A percentile compares a stretch with the other conserved stretches of the same genome.
Conservation (phyloP, 2,888 invertebrate genomes). For the Alcis repandata region DNA sequence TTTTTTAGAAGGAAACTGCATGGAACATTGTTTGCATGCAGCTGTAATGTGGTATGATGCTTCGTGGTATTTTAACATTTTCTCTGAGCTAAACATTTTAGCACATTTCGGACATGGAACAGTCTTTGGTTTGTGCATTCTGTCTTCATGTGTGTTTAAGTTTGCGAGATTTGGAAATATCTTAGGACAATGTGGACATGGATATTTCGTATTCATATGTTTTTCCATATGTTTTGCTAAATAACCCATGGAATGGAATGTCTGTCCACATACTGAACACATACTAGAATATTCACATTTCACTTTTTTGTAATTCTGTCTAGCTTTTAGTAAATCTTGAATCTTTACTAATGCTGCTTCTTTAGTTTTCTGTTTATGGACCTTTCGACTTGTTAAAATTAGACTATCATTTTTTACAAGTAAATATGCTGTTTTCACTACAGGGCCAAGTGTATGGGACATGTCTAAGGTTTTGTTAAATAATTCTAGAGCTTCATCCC, state of each 20-base stretch:
- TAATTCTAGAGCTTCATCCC: slow-evolving; percentile 57
- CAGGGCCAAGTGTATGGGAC: slow-evolving; percentile 51
- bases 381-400: slow-evolving; percentile 64
- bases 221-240: slow-evolving; percentile 62
- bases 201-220: slow-evolving; percentile 57
- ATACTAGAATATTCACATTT: slow-evolving; percentile 50
- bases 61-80: slow-evolving; percentile 65
- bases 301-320: slow-evolving; percentile 53
- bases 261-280: slow-evolving; percentile 68
- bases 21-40: slow-evolving; percentile 66
- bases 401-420: slow-evolving; percentile 58
- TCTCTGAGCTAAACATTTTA: slow-evolving; percentile 70
- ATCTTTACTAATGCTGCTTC: slow-evolving; percentile 61
- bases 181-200: slow-evolving; percentile 69
- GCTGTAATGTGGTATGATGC: slow-evolving; percentile 63
- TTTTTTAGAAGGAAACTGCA: slow-evolving; percentile 68
- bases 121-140: slow-evolving; percentile 70
- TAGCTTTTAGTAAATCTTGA: slow-evolving; percentile 60
- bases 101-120: slow-evolving; percentile 66
- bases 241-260: slow-evolving; percentile 51
- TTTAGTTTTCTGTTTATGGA: slow-evolving; percentile 52
- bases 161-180: slow-evolving; percentile 54
- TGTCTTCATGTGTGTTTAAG: slow-evolving; percentile 65
- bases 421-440: slow-evolving; percentile 61
- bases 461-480: slow-evolving; percentile 57